A percentile compares a stretch with the other conserved stretches of the same genome.
These are phyloP conservation scores for Archocentrus centrarchus DNA, from an alignment of 2,113 vertebrate species.

Conservation along the genomic window DNA sequence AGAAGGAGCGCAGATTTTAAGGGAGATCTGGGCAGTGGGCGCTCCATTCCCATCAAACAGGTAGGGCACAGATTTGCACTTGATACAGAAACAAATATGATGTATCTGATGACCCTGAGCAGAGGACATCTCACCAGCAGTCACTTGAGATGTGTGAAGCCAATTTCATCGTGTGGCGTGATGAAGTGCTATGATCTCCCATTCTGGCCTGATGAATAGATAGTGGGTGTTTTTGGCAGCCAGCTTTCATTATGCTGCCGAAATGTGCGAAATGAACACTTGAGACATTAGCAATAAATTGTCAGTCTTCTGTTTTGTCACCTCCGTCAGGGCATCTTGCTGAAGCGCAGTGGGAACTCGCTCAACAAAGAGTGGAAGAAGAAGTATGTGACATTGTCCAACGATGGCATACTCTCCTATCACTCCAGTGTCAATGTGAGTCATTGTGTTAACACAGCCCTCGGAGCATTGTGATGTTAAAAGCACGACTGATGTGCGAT, in stretches of 20 bases:
- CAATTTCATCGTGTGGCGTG: conserved; percentile 33
- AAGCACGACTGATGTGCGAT: conserved; percentile 14
- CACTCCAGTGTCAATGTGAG: conserved; percentile 93
- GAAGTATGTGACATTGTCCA: conserved; percentile 94
- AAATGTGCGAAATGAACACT: conserved; percentile 43
- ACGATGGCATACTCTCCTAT: conserved; percentile 92
- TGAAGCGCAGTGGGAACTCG: conserved; percentile 94
- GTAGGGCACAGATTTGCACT: conserved; percentile 61
- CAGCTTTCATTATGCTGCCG: neutral
- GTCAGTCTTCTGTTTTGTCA: conserved; percentile 35
- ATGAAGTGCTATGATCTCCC: conserved; percentile 36
- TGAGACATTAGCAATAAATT: conserved; percentile 31
- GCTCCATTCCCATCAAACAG: conserved; percentile 95
- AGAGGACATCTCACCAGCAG: conserved; percentile 32
- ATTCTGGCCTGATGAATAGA: conserved; percentile 43
- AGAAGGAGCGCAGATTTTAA: conserved; percentile 89
- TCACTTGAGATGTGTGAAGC: conserved; percentile 31
- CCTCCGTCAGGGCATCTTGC: conserved; percentile 87
- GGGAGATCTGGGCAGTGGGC: conserved; percentile 86
- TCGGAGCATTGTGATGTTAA: conserved; percentile 5
- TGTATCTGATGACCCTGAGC: conserved; percentile 28
- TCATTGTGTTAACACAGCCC: conserved; percentile 20
- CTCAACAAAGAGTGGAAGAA: conserved; percentile 99
- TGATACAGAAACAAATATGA: conserved; percentile 34
- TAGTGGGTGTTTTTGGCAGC: conserved; percentile 53